Evolutionary conservation across 2,797 vertebrate genomes (phyloP).

Genomic region (Ambastaia sidthimunki): DNA sequence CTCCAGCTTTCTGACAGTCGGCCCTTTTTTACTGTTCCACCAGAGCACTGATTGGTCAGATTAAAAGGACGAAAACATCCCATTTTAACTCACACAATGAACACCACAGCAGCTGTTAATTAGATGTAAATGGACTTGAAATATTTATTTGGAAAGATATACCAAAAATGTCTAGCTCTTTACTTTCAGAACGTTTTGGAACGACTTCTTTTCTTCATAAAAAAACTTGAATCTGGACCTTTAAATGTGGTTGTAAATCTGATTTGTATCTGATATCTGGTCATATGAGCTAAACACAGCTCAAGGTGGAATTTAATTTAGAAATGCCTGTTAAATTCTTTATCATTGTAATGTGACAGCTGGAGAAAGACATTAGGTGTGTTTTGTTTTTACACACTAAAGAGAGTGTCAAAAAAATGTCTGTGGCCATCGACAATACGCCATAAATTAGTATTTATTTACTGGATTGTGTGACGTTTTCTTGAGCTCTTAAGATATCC

Average conservation of each 20-base stretch:
- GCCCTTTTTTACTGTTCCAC: neutral
- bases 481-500: neutral
- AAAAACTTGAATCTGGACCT: too few species aligned
- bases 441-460: neutral
- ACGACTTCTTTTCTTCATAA: too few species aligned
- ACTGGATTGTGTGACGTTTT: neutral
- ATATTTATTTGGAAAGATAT: too few species aligned
- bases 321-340: neutral
- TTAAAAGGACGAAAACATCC: neutral
- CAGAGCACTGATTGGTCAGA: neutral
- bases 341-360: neutral
- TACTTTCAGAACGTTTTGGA: too few species aligned
- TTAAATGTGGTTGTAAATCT: neutral
- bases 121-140: too few species aligned
- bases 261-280: neutral
- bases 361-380: neutral
- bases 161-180: too few species aligned
- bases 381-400: neutral
- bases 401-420: neutral
- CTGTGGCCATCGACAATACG: neutral
- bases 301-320: neutral
- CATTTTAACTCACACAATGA: neutral
- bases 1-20: slow-evolving; percentile 25
- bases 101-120: too few species aligned
- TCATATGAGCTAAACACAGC: neutral